Conservation (phyloP, 2,113 vertebrate genomes). For the Holacanthus passer region DNA sequence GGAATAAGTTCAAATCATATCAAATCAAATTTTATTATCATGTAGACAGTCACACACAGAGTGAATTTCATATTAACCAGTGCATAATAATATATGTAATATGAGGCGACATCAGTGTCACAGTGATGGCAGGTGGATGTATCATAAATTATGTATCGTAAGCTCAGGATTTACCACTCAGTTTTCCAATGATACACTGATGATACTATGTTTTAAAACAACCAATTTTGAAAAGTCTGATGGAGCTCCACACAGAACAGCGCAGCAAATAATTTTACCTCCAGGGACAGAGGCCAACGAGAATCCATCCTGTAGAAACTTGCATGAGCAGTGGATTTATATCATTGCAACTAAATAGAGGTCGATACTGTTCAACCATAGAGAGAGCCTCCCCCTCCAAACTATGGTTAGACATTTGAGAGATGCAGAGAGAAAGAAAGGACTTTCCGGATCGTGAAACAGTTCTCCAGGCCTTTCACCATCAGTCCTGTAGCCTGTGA, state of each 20-base stretch:
- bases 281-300: background rate
- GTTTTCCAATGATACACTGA: background rate
- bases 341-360: background rate
- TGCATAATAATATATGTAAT: no score
- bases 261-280: background rate
- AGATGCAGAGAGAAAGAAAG: background rate
- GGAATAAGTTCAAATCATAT: no score
- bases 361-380: background rate
- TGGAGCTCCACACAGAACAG: background rate
- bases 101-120: no score
- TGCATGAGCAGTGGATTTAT: background rate
- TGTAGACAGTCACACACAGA: no score
- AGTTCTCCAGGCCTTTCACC: background rate
- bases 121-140: no score
- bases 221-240: background rate
- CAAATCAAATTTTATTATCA: no score
- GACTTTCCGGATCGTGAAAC: background rate
- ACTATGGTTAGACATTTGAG: no score
- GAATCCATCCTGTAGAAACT: no score
- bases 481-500: background rate
- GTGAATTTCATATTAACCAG: no score
- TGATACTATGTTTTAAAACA: background rate
- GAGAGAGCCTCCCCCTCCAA: background rate
- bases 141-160: no score
- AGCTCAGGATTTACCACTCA: no score